Evolutionary conservation across 2,888 invertebrate species (phyloP), one percentile per base, ranked within the genome.

Genomic region (Lepidocyrtinus sp.): DNA sequence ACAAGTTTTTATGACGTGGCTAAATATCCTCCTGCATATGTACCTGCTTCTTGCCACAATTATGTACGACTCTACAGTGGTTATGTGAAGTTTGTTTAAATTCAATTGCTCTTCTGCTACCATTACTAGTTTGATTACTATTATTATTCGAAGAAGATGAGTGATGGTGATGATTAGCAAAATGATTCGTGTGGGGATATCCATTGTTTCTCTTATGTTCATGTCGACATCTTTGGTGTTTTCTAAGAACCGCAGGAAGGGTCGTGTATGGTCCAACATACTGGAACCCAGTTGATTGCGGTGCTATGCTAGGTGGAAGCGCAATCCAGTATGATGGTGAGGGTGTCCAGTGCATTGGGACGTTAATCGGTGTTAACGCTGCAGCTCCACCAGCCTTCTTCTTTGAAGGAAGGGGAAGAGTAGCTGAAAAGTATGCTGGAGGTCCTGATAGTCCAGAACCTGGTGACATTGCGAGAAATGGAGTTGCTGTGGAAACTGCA

Each of bases 1-100:
- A n/a, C 55, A 55, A 55, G n/a, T n/a, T 24, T 72, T 72, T 21
- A 72, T 46, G 2, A 61, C 19, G 67, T 26, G 19, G 19, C 46
- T 61, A 75, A 75, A 67, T 67, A 22, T 76, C 70, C 36, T 76
- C 81, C n/a, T 72, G 75, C 50, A 81, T 70, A 24, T 81, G 75
- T 55, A 81, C 77, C 62, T 55, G 55, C n/a, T 81, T 81, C 67
- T 81, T 81, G 61, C 73, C 76, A 68, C 81, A 81, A 75, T 77
- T 82, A 68, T 82, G 82, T 75, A 82, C 77, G 62, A 77, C 67
- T 70, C 71, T 74, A 25, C 74, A 78, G 45, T 78, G 81, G 19
- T 73, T 55, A 36, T 36, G n/a, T n/a, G n/a, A n/a, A n/a, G n/a
- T n/a, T n/a, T n/a, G n/a, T n/a, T n/a, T n/a, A n/a, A n/a, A 63